A percentile compares a stretch with the other conserved stretches of the same genome.
phyloP scores from a whole-genome alignment of 2,888 invertebrate genomes.

The Camponotus fellah region DNA sequence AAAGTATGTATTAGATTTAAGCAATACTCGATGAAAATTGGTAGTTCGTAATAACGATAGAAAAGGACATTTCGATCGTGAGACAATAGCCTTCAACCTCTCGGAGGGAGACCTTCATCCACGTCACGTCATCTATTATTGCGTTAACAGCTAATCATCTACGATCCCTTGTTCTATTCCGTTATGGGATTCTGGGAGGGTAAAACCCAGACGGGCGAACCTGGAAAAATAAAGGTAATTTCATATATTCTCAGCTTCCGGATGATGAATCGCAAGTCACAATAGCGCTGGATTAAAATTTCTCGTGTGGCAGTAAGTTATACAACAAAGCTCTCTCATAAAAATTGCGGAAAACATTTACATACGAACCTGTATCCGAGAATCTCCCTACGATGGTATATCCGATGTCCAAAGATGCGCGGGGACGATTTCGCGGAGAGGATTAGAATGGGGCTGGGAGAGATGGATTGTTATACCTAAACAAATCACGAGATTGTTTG shows the following conservation, averaged over 20 bases:
- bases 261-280: background rate
- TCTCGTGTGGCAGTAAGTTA: background rate
- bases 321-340: background rate
- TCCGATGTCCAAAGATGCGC: conserved; percentile 7
- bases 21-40: conserved; percentile 54
- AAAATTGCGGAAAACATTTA: conserved; percentile 1
- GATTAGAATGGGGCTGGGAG: conserved; percentile 51
- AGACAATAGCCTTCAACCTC: conserved; percentile 71
- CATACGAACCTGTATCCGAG: background rate
- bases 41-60: conserved; percentile 55
- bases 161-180: conserved; percentile 64
- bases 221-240: conserved; percentile 27
- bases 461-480: conserved; percentile 84
- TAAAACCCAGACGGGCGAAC: conserved; percentile 17
- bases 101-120: conserved; percentile 66
- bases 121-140: conserved; percentile 78
- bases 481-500: conserved; percentile 85
- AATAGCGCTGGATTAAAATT: background rate
- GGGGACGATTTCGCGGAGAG: background rate
- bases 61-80: conserved; percentile 69
- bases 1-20: conserved; percentile 49
- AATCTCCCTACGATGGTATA: background rate
- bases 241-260: conserved; percentile 3
- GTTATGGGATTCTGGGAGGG: conserved; percentile 58
- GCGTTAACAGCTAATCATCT: conserved; percentile 80